Evolutionary conservation across 2,113 vertebrate genomes (phyloP), one percentile per base, ranked within the genome.

Genomic region (Hymenochirus boettgeri): DNA sequence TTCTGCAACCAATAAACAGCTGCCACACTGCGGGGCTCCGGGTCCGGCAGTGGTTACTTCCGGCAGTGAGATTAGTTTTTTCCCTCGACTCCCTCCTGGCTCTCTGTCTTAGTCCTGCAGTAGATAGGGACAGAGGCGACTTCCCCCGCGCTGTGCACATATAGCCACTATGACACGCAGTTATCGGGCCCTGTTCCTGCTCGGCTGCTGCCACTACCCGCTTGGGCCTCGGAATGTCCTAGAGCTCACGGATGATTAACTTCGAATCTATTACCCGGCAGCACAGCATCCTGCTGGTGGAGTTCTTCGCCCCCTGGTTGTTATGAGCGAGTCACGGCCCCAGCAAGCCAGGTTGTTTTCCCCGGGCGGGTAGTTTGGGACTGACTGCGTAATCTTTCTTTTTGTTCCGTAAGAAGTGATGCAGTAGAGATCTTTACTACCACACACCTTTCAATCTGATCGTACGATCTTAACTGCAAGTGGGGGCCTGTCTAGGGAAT

Each of bases 261-360:
- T 98, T 98, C 81, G 93, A 95, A 42, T 91, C 79, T 75, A 85
- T 94, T 18, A 83, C 83, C 54, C 79, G 88, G 45, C 85, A 94
- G 76, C 82, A 91, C 54, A 65, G 81, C 0, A 66, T 96, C 26
- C 76, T 84, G 63, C 87, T 98, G 0, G 92, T 98, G 50, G 95
- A 98, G 64, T 98, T 97, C 71, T 98, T 93, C 70, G 94, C 94
- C 0, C 94, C 95, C 1, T 97, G 95, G 93, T 98, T 74, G 89
- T 19, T 46, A 42, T 42, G 17, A 3, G 39, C n/a, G n/a, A n/a
- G n/a, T n/a, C n/a, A n/a, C n/a, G n/a, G n/a, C n/a, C n/a, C n/a
- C n/a, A n/a, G n/a, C n/a, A n/a, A n/a, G n/a, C n/a, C n/a, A n/a
- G n/a, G n/a, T n/a, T n/a, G n/a, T n/a, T n/a, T n/a, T n/a, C n/a